Percentiles rank a stretch among this genome's conserved stretches.
Conservation (phyloP, 2,797 vertebrate species). For the Enteromius argenteus region DNA sequence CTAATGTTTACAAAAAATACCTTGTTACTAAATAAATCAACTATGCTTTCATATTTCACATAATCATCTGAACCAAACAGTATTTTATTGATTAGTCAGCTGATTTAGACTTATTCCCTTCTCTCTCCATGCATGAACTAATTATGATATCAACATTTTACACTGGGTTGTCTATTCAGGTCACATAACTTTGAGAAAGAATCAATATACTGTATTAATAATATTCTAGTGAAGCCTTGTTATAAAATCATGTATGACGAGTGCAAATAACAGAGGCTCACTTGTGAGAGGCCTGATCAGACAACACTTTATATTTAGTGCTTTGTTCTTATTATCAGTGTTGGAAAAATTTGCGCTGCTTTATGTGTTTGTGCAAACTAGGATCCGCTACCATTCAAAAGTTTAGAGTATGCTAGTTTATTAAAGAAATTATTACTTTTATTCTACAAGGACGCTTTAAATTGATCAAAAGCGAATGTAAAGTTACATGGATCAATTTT, state of each 20-base stretch:
- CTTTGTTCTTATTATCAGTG: background rate
- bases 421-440: background rate
- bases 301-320: background rate
- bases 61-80: background rate
- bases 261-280: background rate
- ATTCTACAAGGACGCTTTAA: background rate
- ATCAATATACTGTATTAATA: background rate
- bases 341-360: background rate
- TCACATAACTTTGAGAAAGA: conserved; percentile 1
- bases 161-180: background rate
- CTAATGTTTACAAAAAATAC: background rate
- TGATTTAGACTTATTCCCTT: background rate
- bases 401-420: background rate
- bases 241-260: background rate
- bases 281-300: background rate
- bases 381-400: background rate
- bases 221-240: background rate
- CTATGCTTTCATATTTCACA: background rate
- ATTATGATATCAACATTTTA: conserved; percentile 3
- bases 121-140: background rate
- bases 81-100: background rate
- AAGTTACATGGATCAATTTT: background rate
- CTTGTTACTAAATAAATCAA: background rate
- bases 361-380: background rate
- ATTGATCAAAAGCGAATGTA: background rate